Conservation (phyloP, 2,888 invertebrate species). For the Crioceris asparagi region DNA sequence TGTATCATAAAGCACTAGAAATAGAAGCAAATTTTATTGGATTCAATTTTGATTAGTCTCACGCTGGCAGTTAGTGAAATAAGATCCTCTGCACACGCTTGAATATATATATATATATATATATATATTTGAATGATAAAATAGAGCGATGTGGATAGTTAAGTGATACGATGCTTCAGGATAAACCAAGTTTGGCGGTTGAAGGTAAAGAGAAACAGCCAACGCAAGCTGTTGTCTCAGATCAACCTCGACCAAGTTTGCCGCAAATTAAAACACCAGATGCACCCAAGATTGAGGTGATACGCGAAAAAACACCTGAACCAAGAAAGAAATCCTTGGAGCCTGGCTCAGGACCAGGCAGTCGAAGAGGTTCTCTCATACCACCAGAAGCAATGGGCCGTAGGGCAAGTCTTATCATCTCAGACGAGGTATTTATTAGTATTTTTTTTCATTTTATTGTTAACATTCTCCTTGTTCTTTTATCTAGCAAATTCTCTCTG, state of each 20-base stretch:
- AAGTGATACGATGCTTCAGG: no score
- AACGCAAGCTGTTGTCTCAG: conserved; percentile 16
- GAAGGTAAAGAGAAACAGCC: conserved; percentile 21
- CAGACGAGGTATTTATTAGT: conserved; percentile 69
- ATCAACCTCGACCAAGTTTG: conserved; percentile 33
- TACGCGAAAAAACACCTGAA: conserved; percentile 61
- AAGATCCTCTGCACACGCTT: no score
- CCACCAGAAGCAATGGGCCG: conserved; percentile 80
- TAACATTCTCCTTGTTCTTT: conserved; percentile 5
- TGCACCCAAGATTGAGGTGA: conserved; percentile 80
- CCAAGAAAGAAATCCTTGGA: conserved; percentile 60
- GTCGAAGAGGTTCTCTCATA: conserved; percentile 76
- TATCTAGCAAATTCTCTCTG: conserved; percentile 13
- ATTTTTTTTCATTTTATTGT: conserved; percentile 1
- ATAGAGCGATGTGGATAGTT: no score
- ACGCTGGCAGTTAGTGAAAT: conserved; percentile 12
- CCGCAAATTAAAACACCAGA: conserved; percentile 65
- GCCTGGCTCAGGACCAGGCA: conserved; percentile 42
- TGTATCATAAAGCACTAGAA: conserved; percentile 17
- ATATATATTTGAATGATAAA: no score
- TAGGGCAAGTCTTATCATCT: conserved; percentile 82
- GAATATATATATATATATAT: no score
- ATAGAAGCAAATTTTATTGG: no score
- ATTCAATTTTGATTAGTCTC: conserved; percentile 19
- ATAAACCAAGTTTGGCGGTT: conserved; percentile 27